Conservation (phyloP, 2,888 invertebrate species). For the Empis stercorea region DNA sequence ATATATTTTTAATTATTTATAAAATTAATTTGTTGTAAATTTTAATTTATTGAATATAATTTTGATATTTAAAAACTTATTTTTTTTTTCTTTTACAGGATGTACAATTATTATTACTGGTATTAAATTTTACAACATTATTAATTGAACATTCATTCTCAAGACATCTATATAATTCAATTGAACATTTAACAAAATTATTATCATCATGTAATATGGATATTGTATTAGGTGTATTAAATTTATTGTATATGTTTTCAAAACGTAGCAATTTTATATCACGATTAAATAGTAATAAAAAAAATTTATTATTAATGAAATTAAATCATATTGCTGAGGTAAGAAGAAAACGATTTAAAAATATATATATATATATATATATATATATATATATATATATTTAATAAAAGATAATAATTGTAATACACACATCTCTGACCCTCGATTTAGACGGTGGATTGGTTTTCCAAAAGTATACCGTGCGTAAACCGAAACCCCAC, state of each 20-base stretch:
- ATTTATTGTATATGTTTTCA: slow-evolving; percentile 77
- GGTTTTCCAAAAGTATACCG: too few species aligned
- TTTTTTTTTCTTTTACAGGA: slow-evolving; percentile 37
- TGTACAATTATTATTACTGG: slow-evolving; percentile 56
- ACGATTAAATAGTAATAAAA: slow-evolving; percentile 55
- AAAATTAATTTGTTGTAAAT: too few species aligned
- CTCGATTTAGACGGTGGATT: too few species aligned
- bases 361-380: too few species aligned
- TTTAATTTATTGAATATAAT: too few species aligned
- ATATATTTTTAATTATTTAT: background rate
- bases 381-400: too few species aligned
- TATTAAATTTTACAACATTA: slow-evolving; percentile 68
- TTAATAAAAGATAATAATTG: too few species aligned
- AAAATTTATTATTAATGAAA: slow-evolving; percentile 55
- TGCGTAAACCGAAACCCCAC: too few species aligned
- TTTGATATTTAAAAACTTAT: too few species aligned
- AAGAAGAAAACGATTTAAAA: slow-evolving; percentile 21
- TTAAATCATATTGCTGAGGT: slow-evolving; percentile 71
- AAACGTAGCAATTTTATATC: slow-evolving; percentile 79
- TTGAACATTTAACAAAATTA: slow-evolving; percentile 68
- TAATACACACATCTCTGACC: too few species aligned
- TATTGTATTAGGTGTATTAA: slow-evolving; percentile 69
- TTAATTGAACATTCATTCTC: slow-evolving; percentile 81
- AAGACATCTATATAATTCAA: slow-evolving; percentile 73
- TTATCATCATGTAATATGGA: slow-evolving; percentile 70